These are phyloP conservation scores for Villa cingulata DNA, from an alignment of 2,888 invertebrate genomes.

Conservation along the genomic window DNA sequence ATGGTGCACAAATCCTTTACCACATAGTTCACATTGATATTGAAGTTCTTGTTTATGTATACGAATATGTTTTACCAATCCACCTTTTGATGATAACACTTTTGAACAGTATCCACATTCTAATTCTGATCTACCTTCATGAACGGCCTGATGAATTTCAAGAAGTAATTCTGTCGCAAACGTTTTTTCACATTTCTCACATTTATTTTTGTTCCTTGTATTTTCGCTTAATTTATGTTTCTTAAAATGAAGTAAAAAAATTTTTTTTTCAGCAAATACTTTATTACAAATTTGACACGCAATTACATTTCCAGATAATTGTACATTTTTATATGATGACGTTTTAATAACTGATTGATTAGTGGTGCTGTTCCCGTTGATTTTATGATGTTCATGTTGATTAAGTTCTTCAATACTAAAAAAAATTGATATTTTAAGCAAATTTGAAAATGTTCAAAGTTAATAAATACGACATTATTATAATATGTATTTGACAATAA, in stretches of 20 bases:
- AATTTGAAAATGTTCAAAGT: too few relatives aligned
- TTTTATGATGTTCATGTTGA: not conserved
- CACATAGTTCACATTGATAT: slow-evolving; percentile 36
- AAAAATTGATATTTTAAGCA: too few relatives aligned
- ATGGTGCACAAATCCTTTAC: slow-evolving; percentile 35
- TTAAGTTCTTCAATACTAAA: not conserved
- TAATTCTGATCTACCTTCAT: slow-evolving; percentile 38
- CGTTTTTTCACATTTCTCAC: slow-evolving; percentile 39
- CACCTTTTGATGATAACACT: slow-evolving; percentile 42
- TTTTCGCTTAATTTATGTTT: slow-evolving; percentile 4
- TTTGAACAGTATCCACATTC: slow-evolving; percentile 39
- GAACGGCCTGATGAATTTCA: slow-evolving; percentile 39
- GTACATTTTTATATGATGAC: too few relatives aligned
- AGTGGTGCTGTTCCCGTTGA: too few relatives aligned
- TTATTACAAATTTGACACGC: not conserved
- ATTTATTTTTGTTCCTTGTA: slow-evolving; percentile 15
- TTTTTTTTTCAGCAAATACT: not conserved
- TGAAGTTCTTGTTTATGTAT: slow-evolving; percentile 39
- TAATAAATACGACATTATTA: too few relatives aligned
- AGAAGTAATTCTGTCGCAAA: slow-evolving; percentile 40
- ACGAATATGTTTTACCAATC: slow-evolving; percentile 39
- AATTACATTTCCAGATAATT: too few relatives aligned
- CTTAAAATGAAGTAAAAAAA: too few relatives aligned
- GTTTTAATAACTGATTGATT: too few relatives aligned
- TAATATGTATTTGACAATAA: too few relatives aligned